These are phyloP conservation scores for Poeciliopsis infans DNA, from an alignment of 2,797 vertebrate species.

Conservation along the genomic window DNA sequence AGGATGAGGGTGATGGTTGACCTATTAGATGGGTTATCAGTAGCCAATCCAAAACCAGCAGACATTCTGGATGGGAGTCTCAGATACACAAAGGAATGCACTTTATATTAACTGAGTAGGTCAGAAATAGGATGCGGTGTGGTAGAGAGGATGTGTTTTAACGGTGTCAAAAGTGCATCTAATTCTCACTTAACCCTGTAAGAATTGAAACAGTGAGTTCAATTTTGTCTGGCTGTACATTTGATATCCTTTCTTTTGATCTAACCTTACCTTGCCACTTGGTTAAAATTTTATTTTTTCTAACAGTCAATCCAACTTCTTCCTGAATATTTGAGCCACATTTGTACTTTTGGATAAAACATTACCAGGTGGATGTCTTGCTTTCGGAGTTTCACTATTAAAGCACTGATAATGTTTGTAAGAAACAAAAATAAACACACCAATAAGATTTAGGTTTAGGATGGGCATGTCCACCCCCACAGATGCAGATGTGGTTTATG, in stretches of 20 bases:
- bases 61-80: not conserved
- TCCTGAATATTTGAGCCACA: not conserved
- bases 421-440: too few species aligned
- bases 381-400: not conserved
- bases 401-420: too few species aligned
- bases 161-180: not conserved
- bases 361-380: not conserved
- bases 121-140: not conserved
- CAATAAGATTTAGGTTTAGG: too few species aligned
- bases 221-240: not conserved
- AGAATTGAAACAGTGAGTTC: not conserved
- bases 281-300: not conserved
- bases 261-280: too few species aligned
- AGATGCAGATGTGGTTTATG: too few species aligned
- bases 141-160: not conserved
- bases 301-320: not conserved
- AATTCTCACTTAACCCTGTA: not conserved
- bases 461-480: too few species aligned
- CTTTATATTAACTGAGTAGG: not conserved
- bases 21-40: not conserved
- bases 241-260: not conserved
- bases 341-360: not conserved
- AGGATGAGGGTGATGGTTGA: not conserved
- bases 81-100: conserved; percentile 2
- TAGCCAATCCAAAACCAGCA: not conserved